A percentile compares a stretch with the other conserved stretches of the same genome.
Conservation (phyloP, 2,797 vertebrate species). For the Esox masquinongy region DNA sequence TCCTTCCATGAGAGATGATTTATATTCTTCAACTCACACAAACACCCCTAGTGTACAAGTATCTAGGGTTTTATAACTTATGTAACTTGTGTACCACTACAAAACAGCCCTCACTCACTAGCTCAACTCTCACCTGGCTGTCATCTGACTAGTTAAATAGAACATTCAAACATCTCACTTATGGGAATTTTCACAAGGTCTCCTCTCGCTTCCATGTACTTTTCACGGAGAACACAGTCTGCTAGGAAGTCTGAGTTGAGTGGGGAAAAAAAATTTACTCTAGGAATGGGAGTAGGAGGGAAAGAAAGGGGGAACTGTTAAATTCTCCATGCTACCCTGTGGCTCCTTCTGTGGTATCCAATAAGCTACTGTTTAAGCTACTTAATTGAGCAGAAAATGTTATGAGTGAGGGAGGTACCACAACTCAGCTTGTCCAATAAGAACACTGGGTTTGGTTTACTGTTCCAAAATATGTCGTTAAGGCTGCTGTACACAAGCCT, state of each 20-base stretch:
- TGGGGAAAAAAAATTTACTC: not conserved
- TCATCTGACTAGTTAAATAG: conserved; percentile 29
- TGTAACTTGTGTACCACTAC: conserved; percentile 31
- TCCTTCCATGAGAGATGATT: too few species aligned
- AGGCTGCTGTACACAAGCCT: not conserved
- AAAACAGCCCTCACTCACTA: conserved; percentile 26
- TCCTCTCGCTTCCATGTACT: conserved; percentile 1
- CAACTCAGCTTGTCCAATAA: too few species aligned
- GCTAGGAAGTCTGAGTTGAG: too few species aligned
- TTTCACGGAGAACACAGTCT: not conserved
- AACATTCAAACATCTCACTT: conserved; percentile 47
- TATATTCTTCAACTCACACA: conserved; percentile 20
- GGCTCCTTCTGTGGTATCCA: conserved; percentile 39
- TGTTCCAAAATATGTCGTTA: too few species aligned
- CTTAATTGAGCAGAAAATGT: too few species aligned
- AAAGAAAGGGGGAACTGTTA: conserved; percentile 32
- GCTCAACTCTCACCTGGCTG: conserved; percentile 52
- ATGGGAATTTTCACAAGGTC: conserved; percentile 49
- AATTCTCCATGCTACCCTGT: conserved; percentile 52
- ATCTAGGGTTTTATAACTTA: conserved; percentile 30
- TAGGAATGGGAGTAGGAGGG: not conserved
- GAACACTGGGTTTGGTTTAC: too few species aligned
- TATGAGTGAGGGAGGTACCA: too few species aligned
- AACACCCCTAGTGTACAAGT: conserved; percentile 35
- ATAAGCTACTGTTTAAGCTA: not conserved